Evolutionary conservation across 2,888 invertebrate species (phyloP), one percentile per base, ranked within the genome.

Genomic region (Agriopis leucophaearia): DNA sequence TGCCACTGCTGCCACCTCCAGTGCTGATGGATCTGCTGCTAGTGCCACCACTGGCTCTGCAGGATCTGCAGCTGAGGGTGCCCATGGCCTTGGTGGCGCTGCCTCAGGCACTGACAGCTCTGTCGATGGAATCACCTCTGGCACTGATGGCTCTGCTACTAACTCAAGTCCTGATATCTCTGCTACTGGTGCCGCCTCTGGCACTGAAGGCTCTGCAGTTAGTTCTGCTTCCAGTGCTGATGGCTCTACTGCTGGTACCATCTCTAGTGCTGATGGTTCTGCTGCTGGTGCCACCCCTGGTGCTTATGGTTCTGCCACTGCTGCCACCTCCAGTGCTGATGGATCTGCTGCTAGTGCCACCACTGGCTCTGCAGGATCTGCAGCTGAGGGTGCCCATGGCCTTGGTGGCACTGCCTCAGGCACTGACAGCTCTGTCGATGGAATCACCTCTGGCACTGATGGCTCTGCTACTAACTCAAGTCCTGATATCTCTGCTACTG

Each of bases 11-110:
- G 60, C 16, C 9, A 13, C 67, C 13, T 38, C 62, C n/a, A 13
- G 62, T 56, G 55, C 68, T 55, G 59, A 52, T 55, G 61, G 54
- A 2, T 18, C 54, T 63, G 58, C 55, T 51, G 55, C 68, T 50
- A 66, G 35, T 52, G 57, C 42, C 56, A 3, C 60, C 4, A 12
- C 50, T 44, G 38, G 64, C n/a, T 52, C 56, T 12, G 55, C 40
- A 13, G 27, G 54, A 27, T 45, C 55, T 64, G 59, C n/a, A 10
- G 35, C 57, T 16, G 59, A 18, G n/a, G 42, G 16, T 0, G 1
- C 50, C 10, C 10, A n/a, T 10, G 12, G 50, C 1, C 1, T 50
- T 60, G 27, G 18, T n/a, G n/a, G 27, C 4, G 27, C 27, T 40
- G 42, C 36, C n/a, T 18, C 68, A 48, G 67, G 50, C n/a, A 10